Conservation (phyloP, 1,140 invertebrate genomes). For the Zaprionus lachaisei region DNA sequence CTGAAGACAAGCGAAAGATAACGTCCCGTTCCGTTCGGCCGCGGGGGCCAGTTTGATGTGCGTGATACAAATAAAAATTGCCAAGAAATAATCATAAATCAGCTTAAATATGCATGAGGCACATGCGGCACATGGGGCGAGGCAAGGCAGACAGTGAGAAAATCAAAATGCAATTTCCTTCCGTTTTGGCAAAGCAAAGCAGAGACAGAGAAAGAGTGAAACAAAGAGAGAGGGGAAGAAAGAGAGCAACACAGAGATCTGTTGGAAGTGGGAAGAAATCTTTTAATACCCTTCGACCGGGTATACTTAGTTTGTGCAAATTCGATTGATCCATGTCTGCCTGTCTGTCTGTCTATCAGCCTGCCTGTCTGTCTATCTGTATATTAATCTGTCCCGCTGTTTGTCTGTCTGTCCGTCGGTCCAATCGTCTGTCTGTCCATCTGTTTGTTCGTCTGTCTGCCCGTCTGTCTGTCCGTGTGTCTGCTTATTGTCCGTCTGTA, state of each 20-base stretch:
- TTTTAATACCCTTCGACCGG: neutral
- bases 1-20: conserved; percentile 24
- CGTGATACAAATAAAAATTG: conserved; percentile 72
- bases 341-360: too few relatives aligned
- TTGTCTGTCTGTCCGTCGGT: too few relatives aligned
- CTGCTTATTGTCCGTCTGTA: too few relatives aligned
- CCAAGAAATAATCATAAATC: conserved; percentile 74
- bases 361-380: too few relatives aligned
- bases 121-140: conserved; percentile 2
- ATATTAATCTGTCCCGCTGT: too few relatives aligned
- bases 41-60: conserved; percentile 36
- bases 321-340: too few relatives aligned
- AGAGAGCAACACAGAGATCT: neutral
- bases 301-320: too few relatives aligned
- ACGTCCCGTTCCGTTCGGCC: neutral
- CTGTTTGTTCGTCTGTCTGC: too few relatives aligned
- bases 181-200: conserved; percentile 44
- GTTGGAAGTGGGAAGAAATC: conserved; percentile 4
- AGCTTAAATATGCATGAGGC: conserved; percentile 73
- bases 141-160: conserved; percentile 23
- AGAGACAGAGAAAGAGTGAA: conserved; percentile 16
- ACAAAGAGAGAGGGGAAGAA: conserved; percentile 11
- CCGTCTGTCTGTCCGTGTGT: too few relatives aligned
- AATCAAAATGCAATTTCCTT: conserved; percentile 76
- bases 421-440: too few relatives aligned